These are phyloP conservation scores for Tragelaphus eurycerus DNA, from an alignment of 2,797 vertebrate species.

Conservation along the genomic window DNA sequence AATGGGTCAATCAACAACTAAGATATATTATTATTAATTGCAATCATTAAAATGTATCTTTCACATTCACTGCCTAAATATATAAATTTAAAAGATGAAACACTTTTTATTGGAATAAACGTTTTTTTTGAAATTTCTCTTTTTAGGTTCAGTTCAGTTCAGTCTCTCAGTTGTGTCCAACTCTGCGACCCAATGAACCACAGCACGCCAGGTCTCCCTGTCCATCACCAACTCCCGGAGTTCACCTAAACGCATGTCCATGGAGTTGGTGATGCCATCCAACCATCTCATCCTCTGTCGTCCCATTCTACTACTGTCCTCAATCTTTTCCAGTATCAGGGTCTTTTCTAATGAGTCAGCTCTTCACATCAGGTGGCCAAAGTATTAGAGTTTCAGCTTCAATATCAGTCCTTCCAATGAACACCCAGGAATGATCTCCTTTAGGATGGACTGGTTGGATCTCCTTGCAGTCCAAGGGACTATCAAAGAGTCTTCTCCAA, in stretches of 20 bases:
- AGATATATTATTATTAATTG: neutral
- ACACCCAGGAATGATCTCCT: neutral
- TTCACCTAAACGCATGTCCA: neutral
- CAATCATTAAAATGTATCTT: neutral
- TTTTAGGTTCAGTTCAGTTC: neutral
- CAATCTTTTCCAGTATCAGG: neutral
- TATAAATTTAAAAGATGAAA: neutral
- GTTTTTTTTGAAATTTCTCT: neutral
- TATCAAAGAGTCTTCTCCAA: neutral
- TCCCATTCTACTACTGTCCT: neutral
- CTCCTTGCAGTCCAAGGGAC: neutral
- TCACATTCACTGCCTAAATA: neutral
- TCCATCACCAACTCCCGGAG: neutral
- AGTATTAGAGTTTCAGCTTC: neutral
- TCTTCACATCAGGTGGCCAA: neutral
- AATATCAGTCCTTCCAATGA: neutral
- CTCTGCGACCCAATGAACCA: neutral
- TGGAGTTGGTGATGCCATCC: neutral
- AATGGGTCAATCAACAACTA: neutral
- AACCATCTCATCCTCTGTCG: neutral
- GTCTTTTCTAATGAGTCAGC: neutral
- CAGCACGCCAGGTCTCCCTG: neutral
- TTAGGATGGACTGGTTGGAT: neutral
- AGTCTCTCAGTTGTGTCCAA: accelerated
- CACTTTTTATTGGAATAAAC: neutral